Evolutionary conservation across 2,113 vertebrate genomes (phyloP), one percentile per base, ranked within the genome.

Genomic region (Pelobates fuscus): DNA sequence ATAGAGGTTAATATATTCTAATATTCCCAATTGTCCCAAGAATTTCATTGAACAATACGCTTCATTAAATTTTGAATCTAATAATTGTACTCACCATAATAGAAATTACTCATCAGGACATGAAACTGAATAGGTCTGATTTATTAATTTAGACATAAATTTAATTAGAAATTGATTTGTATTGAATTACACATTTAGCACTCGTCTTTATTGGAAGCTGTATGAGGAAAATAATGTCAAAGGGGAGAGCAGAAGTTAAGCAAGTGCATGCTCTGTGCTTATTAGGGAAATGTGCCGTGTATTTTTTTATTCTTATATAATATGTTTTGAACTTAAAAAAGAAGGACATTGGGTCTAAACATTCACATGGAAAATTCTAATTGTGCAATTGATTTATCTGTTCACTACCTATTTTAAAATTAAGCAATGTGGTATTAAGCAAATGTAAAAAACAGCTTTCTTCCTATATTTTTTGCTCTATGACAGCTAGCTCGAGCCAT

Each of bases 1-100:
- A 86, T 84, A 86, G 88, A 92, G 89, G 88, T 92, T 91, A 92
- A 92, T 83, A 80, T 78, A 88, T 88, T 87, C 85, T 89, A 88
- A 91, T 91, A 91, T 85, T 88, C 77, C 78, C 83, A 87, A 89
- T 89, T 87, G 89, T 87, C 85, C 82, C 81, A 86, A 87, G 86
- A 86, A 88, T 89, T 88, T 86, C 84, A 84, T 82, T 49, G 67
- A 90, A 89, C 81, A 88, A 86, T 87, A 83, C 12, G 21, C 80
- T 89, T 87, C 83, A 87, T 88, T 90, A 89, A 85, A 89, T 80
- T 81, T 57, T 82, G 81, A 85, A 85, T 86, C 80, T 84, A 88
- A 88, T 84, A 87, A 87, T 88, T 85, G 82, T 82, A 78, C 84
- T 89, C 78, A 63, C 79, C 80, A 78, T 86, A 88, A 89, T 82